Evolutionary conservation across 2,113 vertebrate genomes (phyloP).

Genomic region (Anthoscopus minutus): DNA sequence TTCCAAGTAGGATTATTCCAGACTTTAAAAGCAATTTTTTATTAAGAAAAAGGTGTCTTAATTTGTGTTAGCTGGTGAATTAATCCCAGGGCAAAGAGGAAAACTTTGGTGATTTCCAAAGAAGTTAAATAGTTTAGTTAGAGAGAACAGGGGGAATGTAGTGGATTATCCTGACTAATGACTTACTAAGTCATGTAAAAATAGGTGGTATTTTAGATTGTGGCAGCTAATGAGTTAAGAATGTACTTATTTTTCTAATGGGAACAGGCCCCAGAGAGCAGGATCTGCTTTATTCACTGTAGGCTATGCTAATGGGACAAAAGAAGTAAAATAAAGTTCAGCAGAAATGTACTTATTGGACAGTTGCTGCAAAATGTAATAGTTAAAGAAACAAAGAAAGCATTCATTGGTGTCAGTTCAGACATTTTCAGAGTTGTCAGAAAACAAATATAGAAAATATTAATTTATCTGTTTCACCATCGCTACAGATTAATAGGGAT

Average conservation of each 20-base stretch:
- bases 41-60: neutral
- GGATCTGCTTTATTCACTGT: neutral
- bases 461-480: conserved; percentile 65
- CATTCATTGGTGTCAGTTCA: conserved; percentile 33
- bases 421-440: conserved; percentile 41
- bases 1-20: conserved; percentile 14
- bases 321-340: neutral
- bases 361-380: neutral
- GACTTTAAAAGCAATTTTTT: conserved; percentile 11
- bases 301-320: neutral
- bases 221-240: neutral
- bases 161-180: neutral
- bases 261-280: neutral
- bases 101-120: neutral
- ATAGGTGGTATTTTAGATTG: neutral
- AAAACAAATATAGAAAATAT: conserved; percentile 62
- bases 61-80: neutral
- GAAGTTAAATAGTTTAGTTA: neutral
- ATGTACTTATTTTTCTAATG: neutral
- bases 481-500: conserved; percentile 60
- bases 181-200: neutral
- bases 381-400: neutral
- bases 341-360: neutral
- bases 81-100: neutral
- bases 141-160: neutral